These are phyloP conservation scores for Buathra laborator DNA, from an alignment of 2,888 invertebrate species.

Conservation along the genomic window DNA sequence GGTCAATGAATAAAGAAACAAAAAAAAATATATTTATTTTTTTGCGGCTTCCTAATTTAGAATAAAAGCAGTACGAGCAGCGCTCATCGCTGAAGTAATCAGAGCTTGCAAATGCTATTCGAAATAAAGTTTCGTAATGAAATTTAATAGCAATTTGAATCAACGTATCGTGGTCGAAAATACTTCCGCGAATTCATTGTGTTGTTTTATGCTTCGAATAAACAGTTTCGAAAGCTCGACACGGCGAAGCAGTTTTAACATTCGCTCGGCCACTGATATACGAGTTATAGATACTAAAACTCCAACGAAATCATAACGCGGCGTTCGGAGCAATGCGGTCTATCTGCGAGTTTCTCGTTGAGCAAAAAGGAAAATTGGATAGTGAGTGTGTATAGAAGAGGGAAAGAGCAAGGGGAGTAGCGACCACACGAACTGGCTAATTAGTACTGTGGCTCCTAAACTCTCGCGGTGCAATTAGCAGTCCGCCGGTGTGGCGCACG, in stretches of 20 bases:
- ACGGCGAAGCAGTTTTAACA: background rate
- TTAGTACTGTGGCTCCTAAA: constrained; percentile 57
- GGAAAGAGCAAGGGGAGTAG: constrained; percentile 1
- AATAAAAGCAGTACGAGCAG: too few relatives aligned
- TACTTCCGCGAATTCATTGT: too few relatives aligned
- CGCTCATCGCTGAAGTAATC: too few relatives aligned
- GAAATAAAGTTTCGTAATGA: too few relatives aligned
- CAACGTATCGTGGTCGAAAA: too few relatives aligned
- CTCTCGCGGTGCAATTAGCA: constrained; percentile 58
- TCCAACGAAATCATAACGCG: background rate
- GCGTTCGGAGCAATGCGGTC: constrained; percentile 14
- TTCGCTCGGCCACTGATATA: constrained; percentile 1
- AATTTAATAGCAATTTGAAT: too few relatives aligned
- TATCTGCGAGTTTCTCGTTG: constrained; percentile 38
- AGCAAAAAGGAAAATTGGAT: constrained; percentile 41
- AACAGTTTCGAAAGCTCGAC: background rate
- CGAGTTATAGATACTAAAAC: background rate
- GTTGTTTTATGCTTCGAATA: background rate
- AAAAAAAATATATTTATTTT: too few relatives aligned
- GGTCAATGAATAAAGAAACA: too few relatives aligned
- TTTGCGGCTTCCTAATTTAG: too few relatives aligned
- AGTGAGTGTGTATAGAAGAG: background rate
- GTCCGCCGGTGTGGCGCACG: constrained; percentile 47
- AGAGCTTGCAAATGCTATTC: too few relatives aligned
- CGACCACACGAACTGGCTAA: constrained; percentile 44